Percentiles rank a stretch among this genome's conserved stretches.
Conservation (phyloP, 2,113 vertebrate genomes). For the Carlito syrichta region DNA sequence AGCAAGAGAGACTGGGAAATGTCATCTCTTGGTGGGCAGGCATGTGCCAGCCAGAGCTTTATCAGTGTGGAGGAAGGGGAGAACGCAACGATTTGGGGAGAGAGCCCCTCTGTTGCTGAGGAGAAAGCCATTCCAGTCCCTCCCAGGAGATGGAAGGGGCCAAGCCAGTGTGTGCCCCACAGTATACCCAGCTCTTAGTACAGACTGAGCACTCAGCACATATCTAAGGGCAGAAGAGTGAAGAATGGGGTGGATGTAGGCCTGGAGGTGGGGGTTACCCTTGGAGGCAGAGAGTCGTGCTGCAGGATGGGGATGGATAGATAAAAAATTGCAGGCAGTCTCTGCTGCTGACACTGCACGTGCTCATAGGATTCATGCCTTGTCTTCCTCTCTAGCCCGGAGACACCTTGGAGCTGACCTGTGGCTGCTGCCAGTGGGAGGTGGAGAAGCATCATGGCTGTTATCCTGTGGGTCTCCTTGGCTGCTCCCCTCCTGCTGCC, state of each 20-base stretch:
- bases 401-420: not conserved
- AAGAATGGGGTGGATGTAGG: not conserved
- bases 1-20: not conserved
- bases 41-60: not conserved
- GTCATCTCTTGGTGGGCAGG: not conserved
- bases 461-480: not conserved
- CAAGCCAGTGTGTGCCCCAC: not conserved
- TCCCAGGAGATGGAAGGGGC: not conserved
- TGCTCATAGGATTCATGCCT: not conserved
- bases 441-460: not conserved
- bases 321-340: not conserved
- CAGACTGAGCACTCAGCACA: not conserved
- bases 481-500: constrained; percentile 62
- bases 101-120: not conserved
- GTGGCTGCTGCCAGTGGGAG: not conserved
- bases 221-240: not conserved
- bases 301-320: too few relatives aligned
- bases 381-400: not conserved
- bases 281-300: not conserved
- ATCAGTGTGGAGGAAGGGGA: not conserved
- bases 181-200: not conserved
- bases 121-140: not conserved
- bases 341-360: not conserved
- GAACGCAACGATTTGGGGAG: not conserved
- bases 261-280: too few relatives aligned